A percentile compares a stretch with the other conserved stretches of the same genome.
Conservation (phyloP, 2,888 invertebrate genomes). For the Drosophila affinis region DNA sequence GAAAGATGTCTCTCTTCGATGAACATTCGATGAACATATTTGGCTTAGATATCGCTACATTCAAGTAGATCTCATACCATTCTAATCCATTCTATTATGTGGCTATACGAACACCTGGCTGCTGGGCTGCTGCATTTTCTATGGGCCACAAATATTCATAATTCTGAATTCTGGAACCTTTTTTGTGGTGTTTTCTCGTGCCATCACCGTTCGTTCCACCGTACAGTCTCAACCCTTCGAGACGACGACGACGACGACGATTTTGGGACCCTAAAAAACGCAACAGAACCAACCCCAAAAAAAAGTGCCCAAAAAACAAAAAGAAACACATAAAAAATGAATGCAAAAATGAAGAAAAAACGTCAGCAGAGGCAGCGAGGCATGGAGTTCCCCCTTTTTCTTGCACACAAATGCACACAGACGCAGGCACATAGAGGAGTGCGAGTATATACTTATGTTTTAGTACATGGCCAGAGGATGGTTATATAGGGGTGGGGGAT, state of each 20-base stretch:
- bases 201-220: background rate
- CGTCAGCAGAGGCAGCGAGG: slow-evolving; percentile 36
- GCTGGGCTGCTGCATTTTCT: background rate
- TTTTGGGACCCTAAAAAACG: slow-evolving; percentile 43
- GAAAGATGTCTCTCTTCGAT: no score
- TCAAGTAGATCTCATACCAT: no score
- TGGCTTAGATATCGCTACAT: no score
- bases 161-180: slow-evolving; percentile 22
- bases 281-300: slow-evolving; percentile 49
- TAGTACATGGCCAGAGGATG: background rate
- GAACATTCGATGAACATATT: no score
- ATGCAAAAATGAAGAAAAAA: slow-evolving; percentile 27
- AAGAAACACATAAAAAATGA: slow-evolving; percentile 10
- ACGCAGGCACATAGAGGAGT: slow-evolving; percentile 11
- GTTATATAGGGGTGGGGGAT: no score
- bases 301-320: slow-evolving; percentile 21
- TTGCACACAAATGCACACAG: slow-evolving; percentile 5
- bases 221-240: slow-evolving; percentile 39
- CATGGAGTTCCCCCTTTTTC: slow-evolving; percentile 41
- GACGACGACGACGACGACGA: slow-evolving; percentile 33
- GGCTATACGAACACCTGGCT: background rate
- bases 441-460: slow-evolving; percentile 19
- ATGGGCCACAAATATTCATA: slow-evolving; percentile 9
- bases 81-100: no score
- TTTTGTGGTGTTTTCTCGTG: slow-evolving; percentile 7